phyloP scores from a whole-genome alignment of 1,140 invertebrate genomes.

The Subanguina moxae region DNA sequence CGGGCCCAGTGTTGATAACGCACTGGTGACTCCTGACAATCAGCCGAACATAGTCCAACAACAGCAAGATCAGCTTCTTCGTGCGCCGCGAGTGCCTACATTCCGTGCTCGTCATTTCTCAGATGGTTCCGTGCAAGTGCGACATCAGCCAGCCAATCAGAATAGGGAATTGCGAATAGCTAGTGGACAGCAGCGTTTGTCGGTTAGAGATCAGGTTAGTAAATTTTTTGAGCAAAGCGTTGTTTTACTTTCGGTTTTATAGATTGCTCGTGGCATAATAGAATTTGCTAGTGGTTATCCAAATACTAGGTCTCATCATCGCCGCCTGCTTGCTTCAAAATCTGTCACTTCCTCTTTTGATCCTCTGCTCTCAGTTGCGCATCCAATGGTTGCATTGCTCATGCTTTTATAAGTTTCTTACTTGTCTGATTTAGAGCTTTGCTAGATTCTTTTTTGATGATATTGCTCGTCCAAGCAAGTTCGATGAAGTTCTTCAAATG shows the following conservation, averaged over 20 bases:
- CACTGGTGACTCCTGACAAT: neutral
- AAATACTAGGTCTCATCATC: neutral
- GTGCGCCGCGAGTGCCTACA: neutral
- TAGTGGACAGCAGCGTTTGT: neutral
- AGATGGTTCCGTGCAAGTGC: neutral
- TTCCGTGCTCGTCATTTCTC: neutral
- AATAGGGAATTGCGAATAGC: neutral
- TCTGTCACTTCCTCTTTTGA: neutral
- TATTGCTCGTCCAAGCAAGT: neutral
- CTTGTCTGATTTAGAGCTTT: slow-evolving; percentile 3
- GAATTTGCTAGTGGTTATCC: slow-evolving; percentile 3
- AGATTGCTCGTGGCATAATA: neutral
- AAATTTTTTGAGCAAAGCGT: neutral
- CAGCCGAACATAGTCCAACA: neutral
- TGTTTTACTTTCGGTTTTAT: neutral
- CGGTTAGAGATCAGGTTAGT: neutral
- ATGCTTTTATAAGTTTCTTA: neutral
- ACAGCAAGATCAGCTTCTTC: neutral
- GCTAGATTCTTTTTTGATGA: neutral
- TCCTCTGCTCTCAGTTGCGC: neutral
- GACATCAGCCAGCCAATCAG: slow-evolving; percentile 2
- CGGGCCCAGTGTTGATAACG: too few relatives aligned
- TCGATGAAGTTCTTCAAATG: slow-evolving; percentile 31
- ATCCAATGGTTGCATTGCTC: neutral
- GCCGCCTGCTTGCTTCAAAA: neutral